These are phyloP conservation scores for Lissonota sp. DNA, from an alignment of 2,888 invertebrate genomes.

Conservation along the genomic window DNA sequence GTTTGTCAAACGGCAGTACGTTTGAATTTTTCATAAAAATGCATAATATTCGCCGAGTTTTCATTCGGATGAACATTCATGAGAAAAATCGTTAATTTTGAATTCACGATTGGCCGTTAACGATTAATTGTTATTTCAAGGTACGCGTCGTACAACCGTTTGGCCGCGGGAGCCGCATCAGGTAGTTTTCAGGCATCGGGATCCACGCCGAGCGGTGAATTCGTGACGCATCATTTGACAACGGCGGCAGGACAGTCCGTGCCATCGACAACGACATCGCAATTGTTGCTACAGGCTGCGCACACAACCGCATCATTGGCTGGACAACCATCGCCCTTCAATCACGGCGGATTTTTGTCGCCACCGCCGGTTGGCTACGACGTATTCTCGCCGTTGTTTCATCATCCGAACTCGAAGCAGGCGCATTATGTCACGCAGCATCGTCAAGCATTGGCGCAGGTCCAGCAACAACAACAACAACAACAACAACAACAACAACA, in stretches of 20 bases:
- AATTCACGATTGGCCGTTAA: background rate
- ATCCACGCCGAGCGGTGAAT: conserved; percentile 89
- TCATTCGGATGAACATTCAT: background rate
- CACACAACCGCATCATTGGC: conserved; percentile 86
- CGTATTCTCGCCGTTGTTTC: conserved; percentile 93
- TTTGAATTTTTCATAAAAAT: background rate
- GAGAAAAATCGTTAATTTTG: background rate
- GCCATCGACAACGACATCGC: conserved; percentile 87
- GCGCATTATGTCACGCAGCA: conserved; percentile 91
- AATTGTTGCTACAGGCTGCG: conserved; percentile 88
- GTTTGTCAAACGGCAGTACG: too few relatives aligned
- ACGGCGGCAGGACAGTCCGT: conserved; percentile 85
- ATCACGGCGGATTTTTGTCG: conserved; percentile 90
- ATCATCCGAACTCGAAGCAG: conserved; percentile 90
- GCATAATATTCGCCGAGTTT: background rate
- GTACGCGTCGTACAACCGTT: conserved; percentile 92
- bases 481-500: conserved; percentile 69
- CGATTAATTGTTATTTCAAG: conserved; percentile 27
- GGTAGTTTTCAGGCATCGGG: conserved; percentile 86
- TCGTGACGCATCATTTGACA: conserved; percentile 82
- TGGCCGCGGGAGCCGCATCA: conserved; percentile 89
- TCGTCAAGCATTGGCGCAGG: conserved; percentile 87
- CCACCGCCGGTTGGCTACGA: conserved; percentile 92
- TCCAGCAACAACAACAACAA: conserved; percentile 78
- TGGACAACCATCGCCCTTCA: conserved; percentile 88